A percentile compares a stretch with the other conserved stretches of the same genome.
Conservation (phyloP, 2,797 vertebrate species). For the Myotis vivesi region DNA sequence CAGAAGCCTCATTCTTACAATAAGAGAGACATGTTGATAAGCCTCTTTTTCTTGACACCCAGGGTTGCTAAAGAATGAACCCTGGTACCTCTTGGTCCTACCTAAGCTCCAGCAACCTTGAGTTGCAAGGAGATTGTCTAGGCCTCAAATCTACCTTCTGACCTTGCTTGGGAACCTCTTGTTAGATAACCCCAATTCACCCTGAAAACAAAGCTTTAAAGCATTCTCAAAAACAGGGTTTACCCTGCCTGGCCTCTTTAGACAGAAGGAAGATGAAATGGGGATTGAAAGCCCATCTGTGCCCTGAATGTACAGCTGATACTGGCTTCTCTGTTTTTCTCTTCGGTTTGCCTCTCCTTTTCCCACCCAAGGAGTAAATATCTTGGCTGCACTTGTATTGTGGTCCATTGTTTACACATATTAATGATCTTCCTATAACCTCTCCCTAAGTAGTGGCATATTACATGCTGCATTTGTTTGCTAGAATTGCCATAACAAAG, state of each 20-base stretch:
- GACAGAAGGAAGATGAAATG: not conserved
- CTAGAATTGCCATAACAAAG: not conserved
- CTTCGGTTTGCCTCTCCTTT: not conserved
- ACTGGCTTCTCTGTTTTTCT: not conserved
- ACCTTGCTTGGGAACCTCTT: not conserved
- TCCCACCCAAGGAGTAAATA: not conserved
- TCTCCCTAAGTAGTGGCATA: too few species aligned
- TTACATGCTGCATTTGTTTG: not conserved
- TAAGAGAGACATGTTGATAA: not conserved
- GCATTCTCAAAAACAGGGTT: not conserved
- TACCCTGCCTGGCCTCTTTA: not conserved
- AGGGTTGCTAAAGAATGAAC: not conserved
- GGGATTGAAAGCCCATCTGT: not conserved
- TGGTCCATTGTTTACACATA: not conserved
- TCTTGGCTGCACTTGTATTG: not conserved
- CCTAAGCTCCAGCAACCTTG: not conserved
- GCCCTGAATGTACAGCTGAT: not conserved
- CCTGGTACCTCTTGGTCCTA: not conserved
- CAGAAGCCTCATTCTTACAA: not conserved
- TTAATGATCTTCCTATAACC: not conserved
- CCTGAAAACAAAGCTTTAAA: not conserved
- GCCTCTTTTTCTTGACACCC: not conserved
- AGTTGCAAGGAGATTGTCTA: not conserved
- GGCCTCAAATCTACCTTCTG: not conserved
- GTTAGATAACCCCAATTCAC: not conserved